These are phyloP conservation scores for Tribolium castaneum DNA, from an alignment of 1,140 invertebrate species.

Conservation along the genomic window DNA sequence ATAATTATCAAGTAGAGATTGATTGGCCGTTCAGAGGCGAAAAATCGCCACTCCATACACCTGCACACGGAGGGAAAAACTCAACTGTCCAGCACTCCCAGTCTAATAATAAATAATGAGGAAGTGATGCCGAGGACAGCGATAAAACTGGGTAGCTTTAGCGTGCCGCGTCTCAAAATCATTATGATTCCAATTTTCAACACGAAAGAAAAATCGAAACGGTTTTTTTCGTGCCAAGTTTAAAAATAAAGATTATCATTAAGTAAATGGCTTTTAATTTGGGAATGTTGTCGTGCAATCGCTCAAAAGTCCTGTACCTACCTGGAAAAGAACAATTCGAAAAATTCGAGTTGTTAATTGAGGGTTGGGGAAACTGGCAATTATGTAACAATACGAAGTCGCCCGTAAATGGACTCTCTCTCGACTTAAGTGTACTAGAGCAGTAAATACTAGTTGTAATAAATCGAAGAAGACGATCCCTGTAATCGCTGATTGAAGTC, in stretches of 20 bases:
- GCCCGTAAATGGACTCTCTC: neutral
- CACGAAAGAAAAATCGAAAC: neutral
- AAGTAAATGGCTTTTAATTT: slow-evolving; percentile 33
- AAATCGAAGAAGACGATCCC: slow-evolving; percentile 23
- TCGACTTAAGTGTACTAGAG: neutral
- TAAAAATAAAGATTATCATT: slow-evolving; percentile 26
- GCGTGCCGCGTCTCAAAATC: neutral
- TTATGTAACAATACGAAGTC: neutral
- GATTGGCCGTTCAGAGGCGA: neutral
- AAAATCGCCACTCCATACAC: neutral
- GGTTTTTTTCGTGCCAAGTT: slow-evolving; percentile 16
- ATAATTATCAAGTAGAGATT: neutral
- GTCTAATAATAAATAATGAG: neutral
- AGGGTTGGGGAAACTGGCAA: neutral
- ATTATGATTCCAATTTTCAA: neutral
- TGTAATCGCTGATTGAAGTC: slow-evolving; percentile 26
- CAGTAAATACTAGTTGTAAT: neutral
- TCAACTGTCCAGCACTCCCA: neutral
- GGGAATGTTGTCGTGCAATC: neutral
- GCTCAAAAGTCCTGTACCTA: neutral
- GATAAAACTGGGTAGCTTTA: neutral
- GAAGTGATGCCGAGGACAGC: neutral
- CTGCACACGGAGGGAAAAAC: neutral
- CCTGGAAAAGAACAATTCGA: neutral
- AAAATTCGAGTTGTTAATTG: neutral